Evolutionary conservation across 2,797 vertebrate genomes (phyloP).

Genomic region (Semaprochilodus insignis): DNA sequence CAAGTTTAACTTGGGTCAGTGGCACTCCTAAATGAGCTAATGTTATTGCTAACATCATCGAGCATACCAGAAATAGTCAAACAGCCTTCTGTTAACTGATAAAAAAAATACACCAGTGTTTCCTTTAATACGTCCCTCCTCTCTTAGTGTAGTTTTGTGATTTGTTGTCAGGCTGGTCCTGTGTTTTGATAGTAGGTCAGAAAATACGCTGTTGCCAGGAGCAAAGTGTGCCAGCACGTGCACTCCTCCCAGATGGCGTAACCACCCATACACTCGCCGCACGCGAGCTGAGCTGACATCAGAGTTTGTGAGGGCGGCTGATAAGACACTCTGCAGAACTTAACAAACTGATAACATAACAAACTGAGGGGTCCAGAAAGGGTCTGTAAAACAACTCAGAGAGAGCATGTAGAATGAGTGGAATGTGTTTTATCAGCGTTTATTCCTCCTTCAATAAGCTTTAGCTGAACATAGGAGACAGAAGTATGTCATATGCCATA

Average conservation of each 20-base stretch:
- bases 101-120: not conserved
- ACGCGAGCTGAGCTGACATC: conserved; percentile 27
- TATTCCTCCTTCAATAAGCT: not conserved
- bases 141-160: not conserved
- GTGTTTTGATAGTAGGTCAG: not conserved
- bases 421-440: not conserved
- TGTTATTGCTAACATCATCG: not conserved
- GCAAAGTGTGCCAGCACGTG: not conserved
- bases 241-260: not conserved
- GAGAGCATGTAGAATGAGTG: not conserved
- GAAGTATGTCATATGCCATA: not conserved
- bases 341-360: not conserved
- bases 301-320: conserved; percentile 32
- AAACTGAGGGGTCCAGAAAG: not conserved
- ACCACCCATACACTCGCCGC: not conserved
- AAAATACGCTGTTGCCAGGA: not conserved
- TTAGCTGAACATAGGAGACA: not conserved
- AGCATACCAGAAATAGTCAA: not conserved
- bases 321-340: conserved; percentile 37
- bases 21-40: too few relatives aligned
- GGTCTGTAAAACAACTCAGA: not conserved
- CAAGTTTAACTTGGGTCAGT: too few relatives aligned
- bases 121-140: not conserved
- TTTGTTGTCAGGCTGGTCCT: not conserved
- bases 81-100: too few relatives aligned